Evolutionary conservation across 2,888 invertebrate genomes (phyloP).

Genomic region (Trichopoda pennipes): DNA sequence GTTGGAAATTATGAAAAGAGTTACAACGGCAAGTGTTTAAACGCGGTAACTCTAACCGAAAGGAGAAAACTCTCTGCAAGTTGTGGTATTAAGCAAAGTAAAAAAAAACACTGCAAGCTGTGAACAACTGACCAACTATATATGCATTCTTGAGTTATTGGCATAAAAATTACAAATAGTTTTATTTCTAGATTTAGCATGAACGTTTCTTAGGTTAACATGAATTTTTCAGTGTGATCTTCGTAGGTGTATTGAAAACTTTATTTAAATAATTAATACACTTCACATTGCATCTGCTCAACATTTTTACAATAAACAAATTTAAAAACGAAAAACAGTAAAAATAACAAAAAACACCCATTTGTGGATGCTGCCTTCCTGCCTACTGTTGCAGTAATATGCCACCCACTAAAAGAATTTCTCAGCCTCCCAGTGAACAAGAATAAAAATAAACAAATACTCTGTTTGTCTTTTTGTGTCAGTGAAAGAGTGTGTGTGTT

Average conservation of each 20-base stretch:
- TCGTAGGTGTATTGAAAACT: neutral
- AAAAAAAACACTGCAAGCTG: no score
- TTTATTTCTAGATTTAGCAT: no score
- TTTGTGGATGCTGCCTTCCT: neutral
- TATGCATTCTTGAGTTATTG: no score
- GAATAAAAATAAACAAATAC: constrained; percentile 60
- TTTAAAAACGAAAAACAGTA: neutral
- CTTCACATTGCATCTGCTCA: constrained; percentile 30
- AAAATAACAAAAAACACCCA: constrained; percentile 2
- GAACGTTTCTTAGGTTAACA: neutral
- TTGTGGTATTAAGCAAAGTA: no score
- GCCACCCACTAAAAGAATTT: constrained; percentile 61
- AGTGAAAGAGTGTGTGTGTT: neutral
- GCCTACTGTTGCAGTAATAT: constrained; percentile 20
- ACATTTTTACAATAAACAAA: constrained; percentile 24
- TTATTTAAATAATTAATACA: constrained; percentile 17
- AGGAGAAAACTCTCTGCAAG: no score
- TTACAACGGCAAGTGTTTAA: no score
- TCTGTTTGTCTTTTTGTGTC: constrained; percentile 22
- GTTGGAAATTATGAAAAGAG: no score
- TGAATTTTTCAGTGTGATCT: neutral
- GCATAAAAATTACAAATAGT: no score
- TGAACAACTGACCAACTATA: no score
- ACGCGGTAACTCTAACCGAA: no score
- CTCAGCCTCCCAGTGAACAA: constrained; percentile 42